phyloP scores from a whole-genome alignment of 1,140 invertebrate species.

The Aplysia californica region DNA sequence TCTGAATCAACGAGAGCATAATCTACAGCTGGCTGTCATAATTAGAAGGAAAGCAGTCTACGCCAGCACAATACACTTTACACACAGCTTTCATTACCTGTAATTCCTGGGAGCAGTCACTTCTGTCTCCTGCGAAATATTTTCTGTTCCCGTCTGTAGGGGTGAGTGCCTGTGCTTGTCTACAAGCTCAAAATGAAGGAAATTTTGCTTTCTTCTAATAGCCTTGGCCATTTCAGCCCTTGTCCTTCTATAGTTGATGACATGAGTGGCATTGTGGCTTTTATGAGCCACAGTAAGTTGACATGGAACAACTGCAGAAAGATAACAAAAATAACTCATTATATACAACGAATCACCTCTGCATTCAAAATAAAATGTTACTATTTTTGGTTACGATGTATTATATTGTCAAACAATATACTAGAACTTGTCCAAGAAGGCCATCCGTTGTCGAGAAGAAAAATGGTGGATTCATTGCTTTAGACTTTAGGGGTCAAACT shows the following conservation, averaged over 20 bases:
- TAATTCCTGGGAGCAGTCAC: slow-evolving; percentile 35
- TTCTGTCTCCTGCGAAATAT: background rate
- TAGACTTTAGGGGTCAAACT: too few relatives aligned
- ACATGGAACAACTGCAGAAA: too few relatives aligned
- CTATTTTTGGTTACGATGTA: too few relatives aligned
- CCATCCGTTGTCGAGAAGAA: too few relatives aligned
- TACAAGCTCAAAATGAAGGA: slow-evolving; percentile 29
- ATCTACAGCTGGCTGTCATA: background rate
- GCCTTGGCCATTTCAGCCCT: slow-evolving; percentile 16
- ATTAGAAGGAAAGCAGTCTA: background rate
- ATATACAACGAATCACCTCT: too few relatives aligned
- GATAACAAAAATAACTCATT: too few relatives aligned
- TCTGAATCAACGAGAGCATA: background rate
- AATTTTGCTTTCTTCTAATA: slow-evolving; percentile 24
- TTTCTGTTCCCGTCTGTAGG: slow-evolving; percentile 23
- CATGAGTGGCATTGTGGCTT: too few relatives aligned
- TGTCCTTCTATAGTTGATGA: slow-evolving; percentile 8
- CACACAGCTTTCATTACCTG: slow-evolving; percentile 31
- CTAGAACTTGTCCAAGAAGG: too few relatives aligned
- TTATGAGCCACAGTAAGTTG: too few relatives aligned
- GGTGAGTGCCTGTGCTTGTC: slow-evolving; percentile 39
- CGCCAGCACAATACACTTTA: background rate
- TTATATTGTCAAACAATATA: too few relatives aligned
- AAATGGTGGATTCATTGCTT: too few relatives aligned
- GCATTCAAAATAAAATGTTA: too few relatives aligned